Base-by-base conservation (phyloP, 2,113 vertebrate species). In the Psophia crepitans region DNA sequence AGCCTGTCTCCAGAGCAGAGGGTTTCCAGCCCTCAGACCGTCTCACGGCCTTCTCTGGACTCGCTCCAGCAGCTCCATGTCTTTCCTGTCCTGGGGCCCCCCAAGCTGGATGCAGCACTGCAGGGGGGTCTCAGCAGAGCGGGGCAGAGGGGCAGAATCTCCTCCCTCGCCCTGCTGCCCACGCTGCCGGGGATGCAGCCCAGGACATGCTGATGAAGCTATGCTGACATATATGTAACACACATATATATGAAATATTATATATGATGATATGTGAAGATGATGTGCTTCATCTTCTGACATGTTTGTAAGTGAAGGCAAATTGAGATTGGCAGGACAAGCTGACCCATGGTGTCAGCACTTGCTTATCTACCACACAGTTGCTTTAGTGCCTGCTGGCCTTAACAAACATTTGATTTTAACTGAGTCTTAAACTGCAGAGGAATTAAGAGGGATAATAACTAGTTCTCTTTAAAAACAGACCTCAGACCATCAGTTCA, bases 61-160 rank as follows among this genome's bases (percentile, higher is more conserved):
- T 9, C 2, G 1, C 19, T n/a, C 57, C 10, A 14, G 3, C 44
- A 75, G 53, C 2, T 53, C 69, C 21, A 0, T 19, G 22, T 5
- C 49, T 16, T 9, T 43, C 33, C 7, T 27, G 23, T 7, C 8
- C 15, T 10, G 30, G 4, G 35, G 30, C 12, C 12, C 15, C 51
- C 51, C 6, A 44, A 44, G 78, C 66, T 35, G 76, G n/a, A 28
- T 0, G 6, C 58, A 43, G 41, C 1, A 2, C 66, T 57, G 8
- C 39, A 27, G 12, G 65, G 24, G 30, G 28, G 41, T 33, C 33
- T 89, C 77, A 5, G 5, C 12, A 35, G 46, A 61, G 15, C 2
- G 2, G 30, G 30, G 12, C 5, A 74, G 26, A 74, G n/a, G 27
- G 30, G 43, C 15, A 65, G 28, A n/a, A 51, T 41, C 18, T 1